Conservation (phyloP, 2,113 vertebrate species). For the Heptranchias perlo region DNA sequence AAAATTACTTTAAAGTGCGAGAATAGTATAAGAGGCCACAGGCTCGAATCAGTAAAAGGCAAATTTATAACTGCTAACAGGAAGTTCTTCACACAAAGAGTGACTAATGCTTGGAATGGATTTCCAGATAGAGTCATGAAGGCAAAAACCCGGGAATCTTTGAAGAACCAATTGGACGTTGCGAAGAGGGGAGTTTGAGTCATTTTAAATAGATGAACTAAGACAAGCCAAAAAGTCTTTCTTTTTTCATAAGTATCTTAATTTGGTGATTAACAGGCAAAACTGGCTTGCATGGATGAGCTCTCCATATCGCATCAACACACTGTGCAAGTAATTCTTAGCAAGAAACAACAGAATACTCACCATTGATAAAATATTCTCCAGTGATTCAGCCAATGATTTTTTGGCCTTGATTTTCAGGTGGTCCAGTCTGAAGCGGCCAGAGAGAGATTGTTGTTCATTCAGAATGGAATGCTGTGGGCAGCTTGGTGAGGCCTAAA, state of each 20-base stretch:
- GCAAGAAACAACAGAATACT: background rate
- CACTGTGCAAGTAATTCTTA: background rate
- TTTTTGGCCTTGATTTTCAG: conserved; percentile 84
- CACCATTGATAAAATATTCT: conserved; percentile 65
- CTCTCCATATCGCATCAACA: background rate
- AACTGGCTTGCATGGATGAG: background rate
- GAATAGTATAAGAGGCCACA: background rate
- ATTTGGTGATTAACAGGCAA: background rate
- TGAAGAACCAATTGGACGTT: background rate
- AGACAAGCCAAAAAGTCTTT: background rate
- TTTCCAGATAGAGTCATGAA: background rate
- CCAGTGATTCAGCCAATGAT: conserved; percentile 85
- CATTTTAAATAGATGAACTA: background rate
- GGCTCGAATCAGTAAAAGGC: background rate
- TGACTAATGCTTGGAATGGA: background rate
- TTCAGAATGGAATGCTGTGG: conserved; percentile 54
- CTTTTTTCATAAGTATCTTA: background rate
- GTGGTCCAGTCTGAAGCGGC: conserved; percentile 77
- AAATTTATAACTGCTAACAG: background rate
- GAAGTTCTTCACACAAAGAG: background rate
- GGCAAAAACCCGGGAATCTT: background rate
- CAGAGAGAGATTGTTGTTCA: conserved; percentile 65
- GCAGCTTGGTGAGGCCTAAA: conserved; percentile 49
- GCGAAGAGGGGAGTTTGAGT: background rate
- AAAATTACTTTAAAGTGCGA: background rate